Evolutionary conservation across 2,888 invertebrate genomes (phyloP).

Genomic region (Nomada ruficornis): DNA sequence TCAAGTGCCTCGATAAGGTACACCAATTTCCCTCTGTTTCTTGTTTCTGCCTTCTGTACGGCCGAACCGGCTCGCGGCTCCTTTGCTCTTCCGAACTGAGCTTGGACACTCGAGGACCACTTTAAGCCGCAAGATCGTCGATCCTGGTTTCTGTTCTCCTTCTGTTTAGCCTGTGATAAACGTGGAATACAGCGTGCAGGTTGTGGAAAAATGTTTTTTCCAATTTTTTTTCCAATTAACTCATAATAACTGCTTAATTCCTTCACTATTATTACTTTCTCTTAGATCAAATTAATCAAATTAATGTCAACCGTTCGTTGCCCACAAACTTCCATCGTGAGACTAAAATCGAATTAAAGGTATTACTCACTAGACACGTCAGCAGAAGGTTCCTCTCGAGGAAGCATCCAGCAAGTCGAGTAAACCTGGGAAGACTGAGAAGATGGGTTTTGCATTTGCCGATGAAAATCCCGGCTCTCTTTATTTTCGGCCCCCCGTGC

Average conservation of each 20-base stretch:
- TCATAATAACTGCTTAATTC: too few species aligned
- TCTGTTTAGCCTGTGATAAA: constrained; percentile 4
- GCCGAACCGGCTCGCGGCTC: neutral
- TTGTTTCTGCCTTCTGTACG: constrained; percentile 1
- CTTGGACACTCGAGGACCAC: constrained; percentile 43
- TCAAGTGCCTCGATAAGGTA: constrained; percentile 65
- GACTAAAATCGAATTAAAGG: neutral
- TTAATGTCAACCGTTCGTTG: neutral
- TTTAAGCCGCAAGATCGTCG: constrained; percentile 26
- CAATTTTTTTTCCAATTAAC: too few species aligned
- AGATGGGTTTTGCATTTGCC: constrained; percentile 38
- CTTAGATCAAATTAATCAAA: neutral
- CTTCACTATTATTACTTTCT: too few species aligned
- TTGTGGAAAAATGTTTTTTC: constrained; percentile 3
- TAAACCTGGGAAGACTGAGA: constrained; percentile 38
- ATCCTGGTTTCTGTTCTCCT: constrained; percentile 27
- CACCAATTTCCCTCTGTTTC: neutral
- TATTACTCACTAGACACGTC: neutral
- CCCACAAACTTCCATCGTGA: neutral
- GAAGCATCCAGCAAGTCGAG: constrained; percentile 26
- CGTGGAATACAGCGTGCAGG: neutral
- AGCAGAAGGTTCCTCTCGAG: neutral
- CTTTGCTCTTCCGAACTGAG: constrained; percentile 15
- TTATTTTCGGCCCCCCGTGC: constrained; percentile 48
- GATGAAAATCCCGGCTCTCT: constrained; percentile 50